These are phyloP conservation scores for Karalla daura DNA, from an alignment of 2,797 vertebrate species.

Conservation along the genomic window DNA sequence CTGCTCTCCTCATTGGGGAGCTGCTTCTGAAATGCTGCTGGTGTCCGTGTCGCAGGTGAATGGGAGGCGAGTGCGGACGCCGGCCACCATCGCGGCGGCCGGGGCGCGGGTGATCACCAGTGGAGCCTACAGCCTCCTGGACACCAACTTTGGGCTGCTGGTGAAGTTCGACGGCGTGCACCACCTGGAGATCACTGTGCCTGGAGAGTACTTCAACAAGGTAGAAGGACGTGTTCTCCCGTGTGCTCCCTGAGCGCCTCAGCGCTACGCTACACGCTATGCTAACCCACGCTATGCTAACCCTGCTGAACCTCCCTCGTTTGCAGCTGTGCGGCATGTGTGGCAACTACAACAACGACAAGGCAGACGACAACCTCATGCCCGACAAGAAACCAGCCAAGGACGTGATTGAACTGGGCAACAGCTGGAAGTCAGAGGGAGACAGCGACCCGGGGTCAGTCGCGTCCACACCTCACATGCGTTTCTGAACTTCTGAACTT, in stretches of 20 bases:
- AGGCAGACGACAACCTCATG: constrained; percentile 85
- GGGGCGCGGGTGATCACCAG: constrained; percentile 83
- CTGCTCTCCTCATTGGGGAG: too few relatives aligned
- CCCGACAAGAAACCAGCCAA: constrained; percentile 80
- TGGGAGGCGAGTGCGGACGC: constrained; percentile 79
- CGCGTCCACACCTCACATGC: background rate
- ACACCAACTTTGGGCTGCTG: constrained; percentile 88
- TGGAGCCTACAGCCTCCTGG: constrained; percentile 86
- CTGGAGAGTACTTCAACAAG: constrained; percentile 89
- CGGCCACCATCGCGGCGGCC: constrained; percentile 66
- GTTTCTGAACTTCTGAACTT: too few relatives aligned
- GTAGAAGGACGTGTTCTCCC: too few relatives aligned
- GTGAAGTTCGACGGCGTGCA: constrained; percentile 92
- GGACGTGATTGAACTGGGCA: constrained; percentile 82
- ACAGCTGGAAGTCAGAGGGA: constrained; percentile 88
- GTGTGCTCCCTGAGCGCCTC: too few relatives aligned
- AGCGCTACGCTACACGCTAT: too few relatives aligned
- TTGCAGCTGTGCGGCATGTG: constrained; percentile 89
- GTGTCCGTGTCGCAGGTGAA: constrained; percentile 81
- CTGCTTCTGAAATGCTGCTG: background rate
- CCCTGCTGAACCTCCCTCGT: background rate
- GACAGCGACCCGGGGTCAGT: constrained; percentile 84
- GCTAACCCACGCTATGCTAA: background rate
- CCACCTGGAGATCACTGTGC: constrained; percentile 88
- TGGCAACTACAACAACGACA: constrained; percentile 86